Conservation (phyloP, 2,888 invertebrate genomes). For the Spilarctia lutea region DNA sequence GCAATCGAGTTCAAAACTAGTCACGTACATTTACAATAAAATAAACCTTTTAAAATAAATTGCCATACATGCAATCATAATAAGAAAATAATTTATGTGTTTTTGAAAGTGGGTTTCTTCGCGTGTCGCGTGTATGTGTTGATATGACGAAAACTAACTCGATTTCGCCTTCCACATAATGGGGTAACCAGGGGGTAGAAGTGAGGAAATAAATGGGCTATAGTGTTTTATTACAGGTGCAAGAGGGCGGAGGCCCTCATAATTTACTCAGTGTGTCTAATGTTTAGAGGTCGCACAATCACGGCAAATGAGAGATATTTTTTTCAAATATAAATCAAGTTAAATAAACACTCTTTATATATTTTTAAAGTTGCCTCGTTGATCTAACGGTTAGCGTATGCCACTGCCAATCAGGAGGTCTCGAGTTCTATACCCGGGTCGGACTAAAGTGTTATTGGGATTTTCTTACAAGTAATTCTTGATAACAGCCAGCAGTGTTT, state of each 20-base stretch:
- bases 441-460: no score
- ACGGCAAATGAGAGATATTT: neutral
- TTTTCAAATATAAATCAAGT: neutral
- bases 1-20: no score
- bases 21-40: neutral
- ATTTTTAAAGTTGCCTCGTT: no score
- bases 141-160: conserved; percentile 8
- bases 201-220: conserved; percentile 41
- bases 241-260: conserved; percentile 37
- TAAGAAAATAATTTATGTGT: neutral
- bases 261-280: conserved; percentile 31
- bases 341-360: no score
- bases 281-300: conserved; percentile 3
- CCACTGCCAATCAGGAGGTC: no score
- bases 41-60: neutral
- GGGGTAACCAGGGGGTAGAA: conserved; percentile 11
- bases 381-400: no score
- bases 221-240: conserved; percentile 47
- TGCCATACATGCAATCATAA: neutral
- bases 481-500: no score
- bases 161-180: conserved; percentile 7
- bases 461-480: no score
- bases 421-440: no score
- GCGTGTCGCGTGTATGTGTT: conserved; percentile 7
- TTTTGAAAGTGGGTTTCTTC: neutral